phyloP scores from a whole-genome alignment of 2,113 vertebrate species.

The Podocnemis expansa region DNA sequence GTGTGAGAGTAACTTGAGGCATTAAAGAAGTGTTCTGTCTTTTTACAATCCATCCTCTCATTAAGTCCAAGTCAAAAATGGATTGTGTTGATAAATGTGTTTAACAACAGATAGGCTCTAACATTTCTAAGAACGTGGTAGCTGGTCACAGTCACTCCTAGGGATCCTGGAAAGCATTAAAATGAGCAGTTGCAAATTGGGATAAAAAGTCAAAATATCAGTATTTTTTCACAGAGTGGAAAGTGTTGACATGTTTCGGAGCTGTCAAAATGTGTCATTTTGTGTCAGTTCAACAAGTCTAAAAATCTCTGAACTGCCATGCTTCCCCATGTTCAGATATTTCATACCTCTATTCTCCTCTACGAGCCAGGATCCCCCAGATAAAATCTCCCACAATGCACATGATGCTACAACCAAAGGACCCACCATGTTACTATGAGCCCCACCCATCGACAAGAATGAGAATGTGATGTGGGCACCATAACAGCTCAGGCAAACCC shows the following conservation, averaged over 20 bases:
- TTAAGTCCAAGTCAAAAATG: neutral
- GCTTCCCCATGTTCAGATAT: neutral
- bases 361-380: neutral
- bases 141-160: neutral
- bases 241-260: neutral
- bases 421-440: neutral
- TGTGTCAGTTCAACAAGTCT: neutral
- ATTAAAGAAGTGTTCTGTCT: neutral
- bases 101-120: neutral
- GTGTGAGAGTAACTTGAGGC: constrained; percentile 7
- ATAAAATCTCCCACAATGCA: neutral
- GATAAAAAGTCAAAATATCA: neutral
- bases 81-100: neutral
- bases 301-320: neutral
- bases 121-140: neutral
- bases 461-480: neutral
- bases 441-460: neutral
- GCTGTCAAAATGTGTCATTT: neutral
- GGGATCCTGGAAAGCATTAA: neutral
- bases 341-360: neutral
- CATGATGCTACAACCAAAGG: neutral
- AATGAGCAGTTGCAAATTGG: neutral
- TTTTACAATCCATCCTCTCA: neutral
- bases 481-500: neutral
- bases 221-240: neutral